phyloP scores from a whole-genome alignment of 1,140 invertebrate species.

The Drosophila subpulchrella region DNA sequence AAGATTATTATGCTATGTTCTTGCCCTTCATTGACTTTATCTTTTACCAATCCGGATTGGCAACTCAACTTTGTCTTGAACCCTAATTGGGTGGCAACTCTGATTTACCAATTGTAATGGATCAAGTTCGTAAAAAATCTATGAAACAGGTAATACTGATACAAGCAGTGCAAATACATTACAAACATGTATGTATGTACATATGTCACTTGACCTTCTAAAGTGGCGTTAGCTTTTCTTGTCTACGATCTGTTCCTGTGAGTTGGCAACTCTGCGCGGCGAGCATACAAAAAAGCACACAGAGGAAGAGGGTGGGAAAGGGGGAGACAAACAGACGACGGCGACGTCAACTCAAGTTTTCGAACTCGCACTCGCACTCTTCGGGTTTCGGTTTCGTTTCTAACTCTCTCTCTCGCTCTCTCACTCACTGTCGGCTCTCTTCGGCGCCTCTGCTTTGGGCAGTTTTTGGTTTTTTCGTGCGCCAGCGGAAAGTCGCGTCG shows the following conservation, averaged over 20 bases:
- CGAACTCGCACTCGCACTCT: slow-evolving; percentile 56
- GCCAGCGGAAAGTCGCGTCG: slow-evolving; percentile 31
- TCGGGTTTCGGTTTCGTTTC: slow-evolving; percentile 34
- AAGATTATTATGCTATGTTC: too few relatives aligned
- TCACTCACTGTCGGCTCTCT: slow-evolving; percentile 2
- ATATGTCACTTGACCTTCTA: too few relatives aligned
- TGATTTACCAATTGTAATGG: too few relatives aligned
- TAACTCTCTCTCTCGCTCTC: background rate
- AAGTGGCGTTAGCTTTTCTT: background rate
- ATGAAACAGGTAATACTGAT: too few relatives aligned
- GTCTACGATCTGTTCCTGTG: background rate
- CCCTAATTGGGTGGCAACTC: too few relatives aligned
- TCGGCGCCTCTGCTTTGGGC: slow-evolving; percentile 19
- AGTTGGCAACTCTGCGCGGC: slow-evolving; percentile 65
- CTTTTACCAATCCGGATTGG: too few relatives aligned
- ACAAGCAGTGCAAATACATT: too few relatives aligned
- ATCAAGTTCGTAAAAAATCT: too few relatives aligned
- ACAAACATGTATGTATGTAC: too few relatives aligned
- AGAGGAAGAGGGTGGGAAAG: slow-evolving; percentile 10
- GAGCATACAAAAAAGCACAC: slow-evolving; percentile 63
- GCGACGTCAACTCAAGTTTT: slow-evolving; percentile 55
- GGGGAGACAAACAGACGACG: slow-evolving; percentile 35
- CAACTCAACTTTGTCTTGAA: too few relatives aligned
- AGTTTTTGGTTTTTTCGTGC: slow-evolving; percentile 58
- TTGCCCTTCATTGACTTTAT: too few relatives aligned